Evolutionary conservation across 2,888 invertebrate genomes (phyloP).

Genomic region (Phrixothrix hirtus): DNA sequence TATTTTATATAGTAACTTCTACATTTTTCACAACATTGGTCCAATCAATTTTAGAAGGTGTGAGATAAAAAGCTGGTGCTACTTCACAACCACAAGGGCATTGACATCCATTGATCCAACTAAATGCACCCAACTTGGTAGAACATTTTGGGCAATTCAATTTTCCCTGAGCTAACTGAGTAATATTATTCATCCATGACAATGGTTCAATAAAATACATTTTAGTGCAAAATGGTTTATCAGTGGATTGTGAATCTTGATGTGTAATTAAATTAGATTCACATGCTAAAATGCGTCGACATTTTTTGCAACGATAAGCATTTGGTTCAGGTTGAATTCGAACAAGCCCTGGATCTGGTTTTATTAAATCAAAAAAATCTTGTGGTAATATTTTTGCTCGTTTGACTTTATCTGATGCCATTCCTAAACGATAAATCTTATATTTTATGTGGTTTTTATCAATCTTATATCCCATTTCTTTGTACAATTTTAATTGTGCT

Average conservation of each 20-base stretch:
- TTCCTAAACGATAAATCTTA: constrained; percentile 73
- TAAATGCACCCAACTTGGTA: constrained; percentile 85
- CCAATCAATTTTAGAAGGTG: constrained; percentile 88
- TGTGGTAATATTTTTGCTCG: constrained; percentile 85
- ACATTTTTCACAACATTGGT: constrained; percentile 87
- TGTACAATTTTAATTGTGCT: constrained; percentile 76
- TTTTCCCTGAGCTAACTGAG: constrained; percentile 75
- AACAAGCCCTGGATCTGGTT: constrained; percentile 76
- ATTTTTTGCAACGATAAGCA: constrained; percentile 82
- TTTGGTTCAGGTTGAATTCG: constrained; percentile 77
- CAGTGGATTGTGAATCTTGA: constrained; percentile 54
- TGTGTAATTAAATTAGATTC: constrained; percentile 81
- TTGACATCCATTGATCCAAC: constrained; percentile 88
- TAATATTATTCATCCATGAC: constrained; percentile 81
- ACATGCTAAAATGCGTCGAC: constrained; percentile 78
- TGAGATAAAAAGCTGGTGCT: constrained; percentile 89
- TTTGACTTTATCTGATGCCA: constrained; percentile 79
- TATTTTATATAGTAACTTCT: constrained; percentile 58
- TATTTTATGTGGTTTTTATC: constrained; percentile 71
- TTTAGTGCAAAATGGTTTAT: constrained; percentile 62
- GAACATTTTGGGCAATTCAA: constrained; percentile 84
- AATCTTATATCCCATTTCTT: constrained; percentile 74
- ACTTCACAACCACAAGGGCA: constrained; percentile 90
- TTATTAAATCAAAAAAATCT: constrained; percentile 74
- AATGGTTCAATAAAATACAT: constrained; percentile 89